Evolutionary conservation across 2,888 invertebrate species (phyloP).

Genomic region (Tiphia femorata): DNA sequence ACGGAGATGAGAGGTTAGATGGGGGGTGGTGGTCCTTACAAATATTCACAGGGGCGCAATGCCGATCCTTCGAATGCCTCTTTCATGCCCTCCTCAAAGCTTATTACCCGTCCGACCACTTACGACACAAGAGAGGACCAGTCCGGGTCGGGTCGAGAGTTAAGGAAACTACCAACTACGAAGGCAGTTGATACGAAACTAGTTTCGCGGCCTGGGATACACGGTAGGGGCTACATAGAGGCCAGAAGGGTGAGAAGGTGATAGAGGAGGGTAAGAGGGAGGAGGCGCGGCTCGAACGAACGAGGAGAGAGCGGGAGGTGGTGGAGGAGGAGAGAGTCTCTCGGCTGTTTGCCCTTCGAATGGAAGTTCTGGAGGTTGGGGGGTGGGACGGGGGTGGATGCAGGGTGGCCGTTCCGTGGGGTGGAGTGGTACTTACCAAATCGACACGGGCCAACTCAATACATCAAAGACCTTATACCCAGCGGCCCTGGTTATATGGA

Average conservation of each 20-base stretch:
- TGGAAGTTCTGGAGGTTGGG: slow-evolving; percentile 51
- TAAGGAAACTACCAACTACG: slow-evolving; percentile 48
- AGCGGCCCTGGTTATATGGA: slow-evolving; percentile 49
- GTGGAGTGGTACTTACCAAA: slow-evolving; percentile 62
- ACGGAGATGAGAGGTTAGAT: too few species aligned
- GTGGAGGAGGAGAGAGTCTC: too few species aligned
- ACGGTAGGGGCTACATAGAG: slow-evolving; percentile 34
- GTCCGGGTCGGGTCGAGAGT: slow-evolving; percentile 39
- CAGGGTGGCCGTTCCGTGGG: slow-evolving; percentile 50
- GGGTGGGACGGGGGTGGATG: too few species aligned
- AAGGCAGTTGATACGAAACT: slow-evolving; percentile 56
- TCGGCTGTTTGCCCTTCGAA: slow-evolving; percentile 56
- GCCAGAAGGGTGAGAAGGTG: slow-evolving; percentile 8
- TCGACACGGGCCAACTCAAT: slow-evolving; percentile 65
- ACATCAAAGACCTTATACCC: slow-evolving; percentile 66
- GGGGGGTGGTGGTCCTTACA: too few species aligned
- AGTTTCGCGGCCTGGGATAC: slow-evolving; percentile 60
- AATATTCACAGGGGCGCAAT: neutral
- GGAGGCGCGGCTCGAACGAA: slow-evolving; percentile 31
- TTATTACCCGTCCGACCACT: slow-evolving; percentile 33
- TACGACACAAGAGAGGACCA: slow-evolving; percentile 36
- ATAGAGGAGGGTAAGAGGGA: slow-evolving; percentile 14
- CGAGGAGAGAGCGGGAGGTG: too few species aligned
- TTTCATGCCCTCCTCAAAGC: slow-evolving; percentile 11
- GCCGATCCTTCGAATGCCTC: neutral